A percentile compares a stretch with the other conserved stretches of the same genome.
These are phyloP conservation scores for Cryptoprocta ferox DNA, from an alignment of 2,797 vertebrate genomes.

Conservation along the genomic window DNA sequence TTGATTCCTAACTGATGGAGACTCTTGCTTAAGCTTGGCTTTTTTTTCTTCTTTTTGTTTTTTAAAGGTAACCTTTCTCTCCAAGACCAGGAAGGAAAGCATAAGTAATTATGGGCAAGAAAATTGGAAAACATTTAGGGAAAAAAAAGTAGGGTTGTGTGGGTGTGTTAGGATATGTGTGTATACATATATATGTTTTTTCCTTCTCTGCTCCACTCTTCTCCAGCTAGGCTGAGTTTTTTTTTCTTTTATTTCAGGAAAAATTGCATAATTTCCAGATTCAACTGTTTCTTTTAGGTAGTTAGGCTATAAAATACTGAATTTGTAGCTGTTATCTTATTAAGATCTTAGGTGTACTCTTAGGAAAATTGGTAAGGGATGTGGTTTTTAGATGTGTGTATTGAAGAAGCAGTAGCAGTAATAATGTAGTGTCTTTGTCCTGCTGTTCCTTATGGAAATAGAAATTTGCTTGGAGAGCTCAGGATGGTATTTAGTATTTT, in stretches of 20 bases:
- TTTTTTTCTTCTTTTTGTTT: not conserved
- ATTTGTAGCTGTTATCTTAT: constrained; percentile 30
- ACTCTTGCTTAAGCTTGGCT: not conserved
- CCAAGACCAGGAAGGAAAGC: not conserved
- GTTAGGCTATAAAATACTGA: not conserved
- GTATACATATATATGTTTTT: not conserved
- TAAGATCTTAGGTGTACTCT: constrained; percentile 29
- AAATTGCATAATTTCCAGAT: constrained; percentile 37
- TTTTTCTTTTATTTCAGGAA: not conserved
- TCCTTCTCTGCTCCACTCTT: not conserved
- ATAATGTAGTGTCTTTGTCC: not conserved
- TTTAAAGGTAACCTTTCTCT: not conserved
- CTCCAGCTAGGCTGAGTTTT: constrained; percentile 26
- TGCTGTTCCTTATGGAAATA: constrained; percentile 3
- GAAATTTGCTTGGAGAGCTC: constrained; percentile 25
- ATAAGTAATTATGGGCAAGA: constrained; percentile 9
- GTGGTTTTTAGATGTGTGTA: not conserved
- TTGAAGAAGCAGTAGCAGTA: not conserved
- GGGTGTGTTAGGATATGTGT: not conserved
- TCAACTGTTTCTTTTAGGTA: constrained; percentile 58
- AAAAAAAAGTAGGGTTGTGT: not conserved
- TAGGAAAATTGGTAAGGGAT: constrained; percentile 24
- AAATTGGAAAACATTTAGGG: constrained; percentile 15
- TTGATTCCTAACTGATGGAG: not conserved
- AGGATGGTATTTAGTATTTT: not conserved